phyloP scores from a whole-genome alignment of 2,797 vertebrate species.

The Molossus alvarezi region DNA sequence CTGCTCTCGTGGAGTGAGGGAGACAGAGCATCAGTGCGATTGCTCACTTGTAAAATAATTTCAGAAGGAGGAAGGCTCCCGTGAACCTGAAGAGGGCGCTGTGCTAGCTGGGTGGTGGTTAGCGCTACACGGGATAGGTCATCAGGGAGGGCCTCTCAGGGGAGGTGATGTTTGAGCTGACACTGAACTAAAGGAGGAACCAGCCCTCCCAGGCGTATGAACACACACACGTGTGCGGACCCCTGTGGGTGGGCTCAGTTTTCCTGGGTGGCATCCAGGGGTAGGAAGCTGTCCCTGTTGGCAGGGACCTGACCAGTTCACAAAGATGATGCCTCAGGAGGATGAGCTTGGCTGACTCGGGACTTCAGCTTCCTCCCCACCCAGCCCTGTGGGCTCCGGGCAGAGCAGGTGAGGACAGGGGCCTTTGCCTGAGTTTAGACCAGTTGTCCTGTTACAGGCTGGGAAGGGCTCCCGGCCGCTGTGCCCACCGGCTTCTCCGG shows the following conservation, averaged over 20 bases:
- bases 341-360: accelerated
- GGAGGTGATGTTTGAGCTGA: not conserved
- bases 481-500: not conserved
- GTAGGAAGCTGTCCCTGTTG: not conserved
- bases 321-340: not conserved
- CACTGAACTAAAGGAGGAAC: not conserved
- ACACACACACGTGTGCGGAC: accelerated
- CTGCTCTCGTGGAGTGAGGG: accelerated
- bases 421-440: not conserved
- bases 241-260: not conserved
- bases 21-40: accelerated
- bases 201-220: not conserved
- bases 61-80: not conserved
- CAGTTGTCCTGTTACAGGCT: accelerated
- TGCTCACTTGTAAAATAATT: accelerated
- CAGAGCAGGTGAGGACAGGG: not conserved
- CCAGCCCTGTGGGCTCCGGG: not conserved
- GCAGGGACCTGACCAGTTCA: not conserved
- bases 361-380: not conserved
- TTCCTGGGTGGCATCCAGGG: not conserved
- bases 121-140: not conserved
- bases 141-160: not conserved
- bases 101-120: too few relatives aligned
- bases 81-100: not conserved
- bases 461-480: not conserved